Conservation (phyloP, 2,797 vertebrate genomes). For the Myotis findleyi region DNA sequence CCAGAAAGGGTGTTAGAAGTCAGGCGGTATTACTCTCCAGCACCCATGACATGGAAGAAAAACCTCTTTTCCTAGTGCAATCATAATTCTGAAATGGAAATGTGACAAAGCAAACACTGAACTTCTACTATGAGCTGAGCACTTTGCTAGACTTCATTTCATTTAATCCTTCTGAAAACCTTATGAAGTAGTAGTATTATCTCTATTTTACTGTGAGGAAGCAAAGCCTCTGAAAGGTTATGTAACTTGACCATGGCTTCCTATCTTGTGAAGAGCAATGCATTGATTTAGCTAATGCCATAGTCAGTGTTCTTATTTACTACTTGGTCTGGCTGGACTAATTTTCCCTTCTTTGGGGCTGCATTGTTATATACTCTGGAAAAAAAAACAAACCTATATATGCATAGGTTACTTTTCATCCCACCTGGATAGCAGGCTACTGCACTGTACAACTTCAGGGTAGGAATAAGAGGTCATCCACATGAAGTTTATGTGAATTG, state of each 20-base stretch:
- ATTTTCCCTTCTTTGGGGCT: not conserved
- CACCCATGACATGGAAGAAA: not conserved
- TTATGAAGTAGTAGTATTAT: not conserved
- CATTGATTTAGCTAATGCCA: not conserved
- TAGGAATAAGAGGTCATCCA: not conserved
- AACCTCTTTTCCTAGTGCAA: not conserved
- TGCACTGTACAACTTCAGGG: not conserved
- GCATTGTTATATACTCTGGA: not conserved
- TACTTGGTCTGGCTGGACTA: not conserved
- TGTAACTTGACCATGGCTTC: not conserved
- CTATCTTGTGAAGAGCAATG: not conserved
- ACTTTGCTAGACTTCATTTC: conserved; percentile 29
- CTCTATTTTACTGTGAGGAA: conserved; percentile 13
- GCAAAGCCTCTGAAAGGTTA: not conserved
- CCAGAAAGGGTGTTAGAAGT: not conserved
- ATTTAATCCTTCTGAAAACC: conserved; percentile 35
- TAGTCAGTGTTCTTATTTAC: not conserved
- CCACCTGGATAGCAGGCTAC: not conserved
- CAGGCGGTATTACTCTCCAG: not conserved
- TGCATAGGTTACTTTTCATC: not conserved
- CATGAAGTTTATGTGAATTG: not conserved
- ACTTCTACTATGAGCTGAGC: not conserved
- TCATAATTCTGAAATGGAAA: conserved; percentile 26
- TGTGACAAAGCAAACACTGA: not conserved
- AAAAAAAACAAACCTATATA: not conserved